Base-by-base conservation (phyloP, 1,140 invertebrate species). In the Luehdorfia chinensis region DNA sequence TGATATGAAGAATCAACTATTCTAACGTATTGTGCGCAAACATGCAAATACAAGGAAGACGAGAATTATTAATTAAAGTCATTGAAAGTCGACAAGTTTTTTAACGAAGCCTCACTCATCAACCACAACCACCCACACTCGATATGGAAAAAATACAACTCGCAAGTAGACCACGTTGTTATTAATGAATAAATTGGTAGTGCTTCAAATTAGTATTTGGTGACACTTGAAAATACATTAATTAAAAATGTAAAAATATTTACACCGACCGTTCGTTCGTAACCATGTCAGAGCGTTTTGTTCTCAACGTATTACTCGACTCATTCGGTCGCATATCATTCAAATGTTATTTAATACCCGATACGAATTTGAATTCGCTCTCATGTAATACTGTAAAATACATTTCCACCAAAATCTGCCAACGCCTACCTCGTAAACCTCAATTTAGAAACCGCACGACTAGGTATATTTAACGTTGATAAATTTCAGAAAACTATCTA, bases 401-500 rank as follows among this genome's bases (percentile, higher is more conserved):
- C 52, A 50, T 50, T 41, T 52, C 9, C 14, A 5, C 18, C 15
- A 30, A 9, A 18, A 11, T 52, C 55, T 45, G 39, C 27, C 30
- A 21, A 25, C 31, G 34, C 48, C 53, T 15, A 59, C 62, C 55
- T 43, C 43, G 44, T 59, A 48, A 33, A 54, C 48, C 39, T 41
- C 49, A 50, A 52, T 63, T 53, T 47, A 63, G 56, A 66, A 69
- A 66, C 59, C 57, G 59, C 68, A 75, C 61, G 66, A 76, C 73
- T 75, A 83, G 59, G 52, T 74, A 75, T 67, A 49, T 65, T 67
- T 74, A 81, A 84, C 80, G 65, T 81, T 81, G 72, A 84, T 81
- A 81, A 81, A 84, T 80, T 84, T 84, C 72, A 78, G 80, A 81
- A 78, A 81, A 62, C 80, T 84, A 84, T 84, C 80, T 84, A 81